Evolutionary conservation across 1,140 invertebrate species (phyloP).

Genomic region (Drosophila malerkotliana): DNA sequence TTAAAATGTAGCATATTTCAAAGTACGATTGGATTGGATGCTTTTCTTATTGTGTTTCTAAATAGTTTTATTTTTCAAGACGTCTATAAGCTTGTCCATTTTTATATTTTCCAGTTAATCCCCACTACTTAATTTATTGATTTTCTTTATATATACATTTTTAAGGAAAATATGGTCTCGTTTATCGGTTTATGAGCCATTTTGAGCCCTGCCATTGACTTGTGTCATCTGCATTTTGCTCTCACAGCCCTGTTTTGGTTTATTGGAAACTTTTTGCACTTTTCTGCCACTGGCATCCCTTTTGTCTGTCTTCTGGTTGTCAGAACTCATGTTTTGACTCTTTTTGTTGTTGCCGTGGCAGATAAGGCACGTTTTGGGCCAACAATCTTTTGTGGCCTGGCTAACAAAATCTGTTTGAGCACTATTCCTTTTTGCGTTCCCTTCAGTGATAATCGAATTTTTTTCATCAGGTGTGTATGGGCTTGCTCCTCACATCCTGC

Average conservation of each 20-base stretch:
- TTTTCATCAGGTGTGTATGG: constrained; percentile 33
- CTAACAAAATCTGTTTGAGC: neutral
- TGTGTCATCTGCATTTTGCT: constrained; percentile 40
- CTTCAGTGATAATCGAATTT: constrained; percentile 33
- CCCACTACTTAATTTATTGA: too few relatives aligned
- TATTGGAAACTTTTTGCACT: constrained; percentile 38
- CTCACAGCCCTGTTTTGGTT: constrained; percentile 6
- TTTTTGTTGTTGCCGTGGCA: neutral
- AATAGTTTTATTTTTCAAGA: too few relatives aligned
- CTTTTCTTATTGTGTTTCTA: too few relatives aligned
- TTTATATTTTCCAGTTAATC: too few relatives aligned
- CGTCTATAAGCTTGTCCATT: too few relatives aligned
- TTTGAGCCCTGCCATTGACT: constrained; percentile 10
- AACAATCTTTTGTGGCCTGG: constrained; percentile 6
- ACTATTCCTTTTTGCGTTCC: constrained; percentile 16
- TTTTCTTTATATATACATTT: too few relatives aligned
- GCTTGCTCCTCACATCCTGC: neutral
- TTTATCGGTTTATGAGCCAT: neutral
- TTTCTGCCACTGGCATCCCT: constrained; percentile 19
- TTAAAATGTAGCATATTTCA: too few relatives aligned
- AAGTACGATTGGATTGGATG: too few relatives aligned
- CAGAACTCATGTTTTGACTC: constrained; percentile 21
- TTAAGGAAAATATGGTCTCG: too few relatives aligned
- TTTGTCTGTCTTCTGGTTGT: constrained; percentile 35
- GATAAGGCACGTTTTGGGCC: constrained; percentile 39